Percentiles rank a stretch among this genome's conserved stretches.
Conservation (phyloP, 2,888 invertebrate species). For the Achlya flavicornis region DNA sequence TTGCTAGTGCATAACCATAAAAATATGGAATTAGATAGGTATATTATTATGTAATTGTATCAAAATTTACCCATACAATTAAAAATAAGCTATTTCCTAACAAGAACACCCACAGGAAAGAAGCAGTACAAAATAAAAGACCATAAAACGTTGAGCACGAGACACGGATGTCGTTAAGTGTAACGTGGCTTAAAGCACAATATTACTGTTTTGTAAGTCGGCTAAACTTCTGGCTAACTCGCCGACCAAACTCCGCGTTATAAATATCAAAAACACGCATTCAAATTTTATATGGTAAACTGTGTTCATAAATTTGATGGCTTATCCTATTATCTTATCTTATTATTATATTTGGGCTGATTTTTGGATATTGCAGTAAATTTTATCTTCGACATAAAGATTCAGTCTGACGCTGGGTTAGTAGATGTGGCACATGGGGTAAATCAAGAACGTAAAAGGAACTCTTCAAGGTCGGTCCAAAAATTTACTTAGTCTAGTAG, state of each 20-base stretch:
- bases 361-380: too few species aligned
- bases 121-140: neutral
- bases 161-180: constrained; percentile 34
- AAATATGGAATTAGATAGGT: too few species aligned
- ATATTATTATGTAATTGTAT: too few species aligned
- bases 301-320: constrained; percentile 14
- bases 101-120: neutral
- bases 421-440: too few species aligned
- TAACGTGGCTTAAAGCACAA: constrained; percentile 43
- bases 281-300: constrained; percentile 32
- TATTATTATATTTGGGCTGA: too few species aligned
- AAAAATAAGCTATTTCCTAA: neutral
- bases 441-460: too few species aligned
- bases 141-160: constrained; percentile 10
- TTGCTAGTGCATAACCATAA: neutral
- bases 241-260: constrained; percentile 23
- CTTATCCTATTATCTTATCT: neutral
- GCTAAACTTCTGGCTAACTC: constrained; percentile 38
- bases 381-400: too few species aligned
- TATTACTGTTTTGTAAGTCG: constrained; percentile 43
- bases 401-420: too few species aligned
- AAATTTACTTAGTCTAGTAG: too few species aligned
- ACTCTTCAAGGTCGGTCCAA: too few species aligned
- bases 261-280: constrained; percentile 38
- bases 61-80: too few species aligned